These are phyloP conservation scores for Onychomys torridus DNA, from an alignment of 2,797 vertebrate genomes.

Conservation along the genomic window DNA sequence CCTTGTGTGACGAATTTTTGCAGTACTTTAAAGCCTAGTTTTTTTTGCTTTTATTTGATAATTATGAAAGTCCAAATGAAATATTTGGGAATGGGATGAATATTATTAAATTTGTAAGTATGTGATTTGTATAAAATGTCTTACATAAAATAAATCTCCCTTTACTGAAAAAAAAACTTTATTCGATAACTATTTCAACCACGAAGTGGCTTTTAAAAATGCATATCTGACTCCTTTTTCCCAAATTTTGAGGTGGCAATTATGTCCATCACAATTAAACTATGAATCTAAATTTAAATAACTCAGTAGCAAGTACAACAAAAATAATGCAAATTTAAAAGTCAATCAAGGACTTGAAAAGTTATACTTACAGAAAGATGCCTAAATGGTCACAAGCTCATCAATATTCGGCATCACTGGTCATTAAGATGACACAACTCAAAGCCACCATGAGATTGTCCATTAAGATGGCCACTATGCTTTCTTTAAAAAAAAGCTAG, in stretches of 20 bases:
- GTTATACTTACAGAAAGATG: neutral
- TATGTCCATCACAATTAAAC: neutral
- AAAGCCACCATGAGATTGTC: neutral
- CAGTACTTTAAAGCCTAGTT: neutral
- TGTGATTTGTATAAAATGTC: neutral
- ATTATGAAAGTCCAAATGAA: constrained; percentile 6
- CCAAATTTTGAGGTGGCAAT: neutral
- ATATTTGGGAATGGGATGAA: neutral
- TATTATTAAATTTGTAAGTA: neutral
- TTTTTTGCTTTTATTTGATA: neutral
- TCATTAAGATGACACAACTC: neutral
- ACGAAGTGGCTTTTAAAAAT: neutral
- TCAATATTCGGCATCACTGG: neutral
- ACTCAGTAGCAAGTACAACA: neutral
- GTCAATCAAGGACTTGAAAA: neutral
- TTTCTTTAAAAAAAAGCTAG: neutral
- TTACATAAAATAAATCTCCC: constrained; percentile 10
- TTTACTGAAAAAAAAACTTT: neutral
- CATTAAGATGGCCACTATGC: neutral
- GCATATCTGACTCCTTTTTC: neutral
- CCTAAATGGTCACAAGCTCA: neutral
- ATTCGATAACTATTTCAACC: neutral
- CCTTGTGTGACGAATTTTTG: neutral
- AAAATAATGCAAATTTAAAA: neutral
- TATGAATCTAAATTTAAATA: constrained; percentile 13